Evolutionary conservation across 2,113 vertebrate genomes (phyloP).

Genomic region (Galbula dea): DNA sequence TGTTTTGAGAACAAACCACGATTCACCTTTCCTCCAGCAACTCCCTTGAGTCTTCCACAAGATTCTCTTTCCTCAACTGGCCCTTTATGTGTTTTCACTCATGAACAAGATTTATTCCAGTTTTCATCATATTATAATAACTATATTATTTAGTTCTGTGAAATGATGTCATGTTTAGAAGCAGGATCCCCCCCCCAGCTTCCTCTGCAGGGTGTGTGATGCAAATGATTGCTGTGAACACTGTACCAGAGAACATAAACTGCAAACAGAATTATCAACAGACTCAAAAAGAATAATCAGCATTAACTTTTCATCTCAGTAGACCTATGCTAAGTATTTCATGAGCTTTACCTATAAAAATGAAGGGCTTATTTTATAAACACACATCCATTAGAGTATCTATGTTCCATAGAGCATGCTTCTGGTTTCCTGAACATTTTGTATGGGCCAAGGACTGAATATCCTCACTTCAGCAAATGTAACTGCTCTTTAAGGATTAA

Average conservation of each 20-base stretch:
- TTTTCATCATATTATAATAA: not conserved
- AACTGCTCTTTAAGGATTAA: not conserved
- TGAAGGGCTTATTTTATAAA: not conserved
- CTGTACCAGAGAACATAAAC: not conserved
- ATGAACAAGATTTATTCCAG: not conserved
- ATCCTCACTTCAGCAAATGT: not conserved
- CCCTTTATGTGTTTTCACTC: not conserved
- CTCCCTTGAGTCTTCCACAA: not conserved
- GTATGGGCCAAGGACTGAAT: not conserved
- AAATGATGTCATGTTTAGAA: not conserved
- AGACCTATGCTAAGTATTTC: not conserved
- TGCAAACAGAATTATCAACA: not conserved
- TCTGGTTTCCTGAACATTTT: not conserved
- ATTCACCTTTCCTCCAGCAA: not conserved
- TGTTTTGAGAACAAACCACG: not conserved
- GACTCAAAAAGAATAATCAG: not conserved
- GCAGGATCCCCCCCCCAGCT: not conserved
- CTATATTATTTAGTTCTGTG: not conserved
- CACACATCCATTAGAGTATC: not conserved
- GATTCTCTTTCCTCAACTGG: accelerated
- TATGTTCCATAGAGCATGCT: not conserved
- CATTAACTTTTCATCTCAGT: not conserved
- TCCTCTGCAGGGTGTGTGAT: not conserved
- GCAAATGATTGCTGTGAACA: not conserved
- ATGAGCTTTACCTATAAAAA: not conserved